Evolutionary conservation across 1,140 invertebrate genomes (phyloP), one percentile per base, ranked within the genome.

Genomic region (Drosophila kurseongensis): DNA sequence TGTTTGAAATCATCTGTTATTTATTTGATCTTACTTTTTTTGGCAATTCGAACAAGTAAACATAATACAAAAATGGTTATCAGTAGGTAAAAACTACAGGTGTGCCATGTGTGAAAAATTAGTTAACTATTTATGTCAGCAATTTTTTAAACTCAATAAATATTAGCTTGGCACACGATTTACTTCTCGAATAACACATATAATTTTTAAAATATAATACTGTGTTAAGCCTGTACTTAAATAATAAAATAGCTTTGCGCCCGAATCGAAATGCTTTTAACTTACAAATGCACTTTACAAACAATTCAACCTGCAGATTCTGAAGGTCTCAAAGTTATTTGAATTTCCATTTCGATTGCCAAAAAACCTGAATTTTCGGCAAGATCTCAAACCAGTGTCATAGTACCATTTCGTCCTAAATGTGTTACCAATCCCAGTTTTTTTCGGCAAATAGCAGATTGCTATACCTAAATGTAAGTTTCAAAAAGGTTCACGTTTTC

Each of bases 321-420:
- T n/a, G 29, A n/a, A 51, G 4, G 4, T 12, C 0, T n/a, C 9
- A 52, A 52, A 52, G 32, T 52, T 52, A 52, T 52, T 52, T 36
- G 9, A 1, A 13, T 51, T 51, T 32, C 48, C 29, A 51, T 35
- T 47, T 44, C 23, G n/a, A 32, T 29, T 58, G 4, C 66, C 66
- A 0, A 47, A 48, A 27, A 42, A 75, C 2, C 3, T 35, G 27
- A 62, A 75, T 9, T 7, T 4, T 0, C 2, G 5, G 4, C 73
- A 75, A 10, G 0, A 23, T 13, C n/a, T 12, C 4, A 4, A 5
- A 7, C 4, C 18, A 5, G 7, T 35, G 10, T 75, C 13, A 18
- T 54, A 75, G 27, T 51, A 68, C 23, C 14, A 75, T 8, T 57
- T 65, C 7, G 0, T 36, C 12, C 13, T 1, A 2, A 0, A 44